A percentile compares a stretch with the other conserved stretches of the same genome.
Conservation (phyloP, 2,888 invertebrate genomes). For the Pachliopta kotzebuea region DNA sequence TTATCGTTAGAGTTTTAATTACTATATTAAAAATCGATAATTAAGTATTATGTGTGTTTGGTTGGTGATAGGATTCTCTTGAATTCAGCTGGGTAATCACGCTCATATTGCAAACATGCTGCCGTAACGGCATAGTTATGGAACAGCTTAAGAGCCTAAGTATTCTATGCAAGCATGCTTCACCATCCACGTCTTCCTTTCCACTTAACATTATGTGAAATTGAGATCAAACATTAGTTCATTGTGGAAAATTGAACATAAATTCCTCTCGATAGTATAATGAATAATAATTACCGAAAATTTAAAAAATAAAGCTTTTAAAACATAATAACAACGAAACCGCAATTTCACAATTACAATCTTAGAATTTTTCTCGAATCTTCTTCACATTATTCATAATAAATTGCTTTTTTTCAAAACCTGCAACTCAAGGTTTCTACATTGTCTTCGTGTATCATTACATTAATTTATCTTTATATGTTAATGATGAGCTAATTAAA, state of each 20-base stretch:
- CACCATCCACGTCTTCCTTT: not conserved
- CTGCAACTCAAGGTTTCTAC: constrained; percentile 20
- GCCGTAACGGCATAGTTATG: no score
- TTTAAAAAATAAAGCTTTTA: not conserved
- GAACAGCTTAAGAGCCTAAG: no score
- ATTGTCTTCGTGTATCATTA: constrained; percentile 10
- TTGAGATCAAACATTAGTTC: not conserved
- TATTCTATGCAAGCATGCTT: not conserved
- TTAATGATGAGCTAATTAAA: constrained; percentile 12
- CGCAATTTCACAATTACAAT: not conserved
- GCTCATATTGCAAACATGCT: no score
- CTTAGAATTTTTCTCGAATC: constrained; percentile 16
- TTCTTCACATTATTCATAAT: constrained; percentile 18
- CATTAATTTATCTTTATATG: constrained; percentile 13
- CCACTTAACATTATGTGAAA: not conserved
- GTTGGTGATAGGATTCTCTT: no score
- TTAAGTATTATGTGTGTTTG: no score
- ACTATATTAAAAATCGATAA: no score
- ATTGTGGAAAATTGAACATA: not conserved
- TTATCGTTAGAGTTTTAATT: no score
- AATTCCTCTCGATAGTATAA: not conserved
- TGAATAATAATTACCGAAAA: not conserved
- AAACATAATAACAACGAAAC: not conserved
- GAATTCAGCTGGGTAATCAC: no score
- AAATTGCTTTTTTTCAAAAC: constrained; percentile 13